Evolutionary conservation across 1,140 invertebrate species (phyloP).

Genomic region (Maniola jurtina): DNA sequence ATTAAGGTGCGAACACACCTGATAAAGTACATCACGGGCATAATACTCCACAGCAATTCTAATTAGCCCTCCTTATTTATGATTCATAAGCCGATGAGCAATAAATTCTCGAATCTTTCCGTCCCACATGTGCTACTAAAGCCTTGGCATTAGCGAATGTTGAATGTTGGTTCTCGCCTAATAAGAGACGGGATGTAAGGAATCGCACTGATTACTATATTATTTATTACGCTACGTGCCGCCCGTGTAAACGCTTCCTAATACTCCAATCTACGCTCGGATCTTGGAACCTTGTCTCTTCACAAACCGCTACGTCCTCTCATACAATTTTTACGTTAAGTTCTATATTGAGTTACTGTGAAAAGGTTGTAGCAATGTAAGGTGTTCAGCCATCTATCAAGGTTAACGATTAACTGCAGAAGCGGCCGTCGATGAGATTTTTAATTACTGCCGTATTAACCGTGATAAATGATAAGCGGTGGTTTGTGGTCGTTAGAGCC

Average conservation of each 20-base stretch:
- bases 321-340: conserved; percentile 10
- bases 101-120: conserved; percentile 76
- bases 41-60: conserved; percentile 43
- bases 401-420: conserved; percentile 58
- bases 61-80: conserved; percentile 77
- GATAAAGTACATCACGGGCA: conserved; percentile 23
- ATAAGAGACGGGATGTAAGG: conserved; percentile 76
- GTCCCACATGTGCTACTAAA: conserved; percentile 74
- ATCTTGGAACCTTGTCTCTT: conserved; percentile 57
- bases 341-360: conserved; percentile 22
- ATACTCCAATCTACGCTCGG: conserved; percentile 56
- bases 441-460: conserved; percentile 47
- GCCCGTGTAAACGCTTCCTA: conserved; percentile 72
- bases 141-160: conserved; percentile 72
- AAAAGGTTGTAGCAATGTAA: conserved; percentile 45
- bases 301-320: conserved; percentile 19
- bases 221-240: conserved; percentile 77
- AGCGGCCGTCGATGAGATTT: conserved; percentile 49
- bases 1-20: conserved; percentile 17
- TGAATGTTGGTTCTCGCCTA: conserved; percentile 75
- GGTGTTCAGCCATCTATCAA: conserved; percentile 48
- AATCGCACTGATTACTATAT: conserved; percentile 77
- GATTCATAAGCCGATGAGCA: conserved; percentile 76
- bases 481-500: not conserved
- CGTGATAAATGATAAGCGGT: conserved; percentile 4